Evolutionary conservation across 23 tunicate genomes (phyloP), one percentile per base, ranked within the genome.

Genomic region (Halocynthia roretzi): DNA sequence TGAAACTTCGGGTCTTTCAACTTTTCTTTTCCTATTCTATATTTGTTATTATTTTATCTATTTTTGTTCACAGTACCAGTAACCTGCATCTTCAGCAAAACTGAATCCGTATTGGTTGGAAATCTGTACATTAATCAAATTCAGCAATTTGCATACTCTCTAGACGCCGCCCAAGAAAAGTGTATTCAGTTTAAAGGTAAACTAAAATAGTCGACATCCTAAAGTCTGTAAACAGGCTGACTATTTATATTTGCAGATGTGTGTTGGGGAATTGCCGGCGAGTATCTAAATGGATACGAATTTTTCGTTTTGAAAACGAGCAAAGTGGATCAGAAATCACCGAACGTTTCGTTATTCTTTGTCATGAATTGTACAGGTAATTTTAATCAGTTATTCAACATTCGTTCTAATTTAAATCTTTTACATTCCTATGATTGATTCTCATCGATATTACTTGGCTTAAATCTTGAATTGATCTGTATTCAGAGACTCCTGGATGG

Each of bases 401-500:
- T 10, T 10, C 62, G 10, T 56, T 56, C 62, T 12, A 56, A 56
- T 10, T 56, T 10, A 10, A 56, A 15, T 58, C 63, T 58, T 58
- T 58, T 58, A 2, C 44, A 0, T 31, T 31, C 44, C 44, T 31
- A 31, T 0, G 44, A 31, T 31, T 31, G 44, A 31, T 31, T 31
- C 44, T 31, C 44, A 31, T 31, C 44, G 44, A 31, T 0, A 31
- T 31, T 31, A 31, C 44, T 31, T 4, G 44, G 1, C 44, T 31
- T 31, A 31, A 31, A 31, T 58, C 63, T 58, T n/a, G 17, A n/a
- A n/a, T n/a, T 4, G 17, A 58, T 58, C 15, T 58, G 17, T 1
- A 67, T 44, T 7, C 68, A 89, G 96, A 84, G 60, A 70, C 77
- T 22, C 96, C 88, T 10, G 96, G 88, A 22, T 89, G 96, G 96